Evolutionary conservation across 2,797 vertebrate species (phyloP), one percentile per base, ranked within the genome.

Genomic region (Pyrrhura leucotis): DNA sequence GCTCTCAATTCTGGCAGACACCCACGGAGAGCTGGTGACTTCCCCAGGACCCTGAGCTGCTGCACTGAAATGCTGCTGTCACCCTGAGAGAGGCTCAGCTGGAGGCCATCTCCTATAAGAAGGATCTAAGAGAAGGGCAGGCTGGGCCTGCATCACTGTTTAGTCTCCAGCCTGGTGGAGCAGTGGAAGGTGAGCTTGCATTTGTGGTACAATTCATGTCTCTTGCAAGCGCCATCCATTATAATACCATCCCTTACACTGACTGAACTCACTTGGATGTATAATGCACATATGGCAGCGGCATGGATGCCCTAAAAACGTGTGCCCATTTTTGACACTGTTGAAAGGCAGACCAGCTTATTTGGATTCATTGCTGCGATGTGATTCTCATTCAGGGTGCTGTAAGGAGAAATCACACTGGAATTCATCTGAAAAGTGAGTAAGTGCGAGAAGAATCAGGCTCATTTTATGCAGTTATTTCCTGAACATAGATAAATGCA

Each of bases 381-480:
- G 31, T 29, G 12, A 89, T 73, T 95, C 25, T 73, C 20, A 76
- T 69, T 81, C 51, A 54, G 54, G 76, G n/a, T 76, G 58, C 44
- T 85, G 10, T n/a, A 71, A 92, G 85, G 73, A 73, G 82, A 91
- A 78, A 84, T 86, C 85, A 45, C 76, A 51, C 28, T 53, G 44
- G 78, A 90, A 90, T 88, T 73, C 11, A 31, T 53, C 53, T 66
- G 68, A 79, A 92, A 94, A 75, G 18, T 76, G 62, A 39, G 42
- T 44, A 88, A 89, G 84, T 31, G 54, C 0, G 0, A 80, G 66
- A 69, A 93, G 79, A 93, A 91, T 90, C 76, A 67, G 45, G 29
- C 67, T 91, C 3, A 45, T 90, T 95, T 86, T 19, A 20, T 66
- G 53, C 47, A 69, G 69, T 91, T 90, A 91, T 91, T 91, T 89